Evolutionary conservation across 2,888 invertebrate genomes (phyloP), one percentile per base, ranked within the genome.

Genomic region (Cerastis leucographa): DNA sequence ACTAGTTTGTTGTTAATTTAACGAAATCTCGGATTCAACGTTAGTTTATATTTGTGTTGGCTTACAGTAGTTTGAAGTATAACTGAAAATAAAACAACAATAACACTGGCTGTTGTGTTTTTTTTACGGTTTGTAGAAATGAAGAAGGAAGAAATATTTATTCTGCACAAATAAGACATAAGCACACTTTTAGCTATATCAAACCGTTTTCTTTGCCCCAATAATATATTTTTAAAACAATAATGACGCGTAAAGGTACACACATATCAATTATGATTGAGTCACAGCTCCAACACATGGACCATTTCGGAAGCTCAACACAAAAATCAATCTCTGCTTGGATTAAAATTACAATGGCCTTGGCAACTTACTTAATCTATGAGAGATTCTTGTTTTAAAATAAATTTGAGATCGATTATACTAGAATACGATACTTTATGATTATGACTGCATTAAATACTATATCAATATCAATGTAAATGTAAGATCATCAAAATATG

Each of bases 271-370:
- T 75, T 42, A 11, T 40, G 14, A 71, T 54, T 51, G 11, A 44
- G 61, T 66, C 14, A 19, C 7, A 29, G 19, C 19, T 62, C 29
- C n/a, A 25, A 25, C 25, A 25, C 6, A 35, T 44, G 19, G 22
- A 44, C n/a, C 29, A 22, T n/a, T 56, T 46, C 35, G n/a, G 19
- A n/a, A 11, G 22, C 12, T 64, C 17, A 42, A n/a, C 51, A 67
- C 44, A 29, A 67, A 68, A 72, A 42, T 56, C 19, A 65, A 84
- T 56, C 25, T 80, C 59, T 46, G 56, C n/a, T 44, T n/a, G 12
- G 2, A 74, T 71, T n/a, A 35, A 64, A 62, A 70, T 71, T 74
- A 74, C 11, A 29, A 70, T 66, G 69, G 22, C 83, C 82, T 76
- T 76, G 71, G 61, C 65, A 61, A 14, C 35, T 59, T 54, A 67